Percentiles rank a stretch among this genome's conserved stretches.
Conservation (phyloP, 2,888 invertebrate species). For the Sesia bembeciformis region DNA sequence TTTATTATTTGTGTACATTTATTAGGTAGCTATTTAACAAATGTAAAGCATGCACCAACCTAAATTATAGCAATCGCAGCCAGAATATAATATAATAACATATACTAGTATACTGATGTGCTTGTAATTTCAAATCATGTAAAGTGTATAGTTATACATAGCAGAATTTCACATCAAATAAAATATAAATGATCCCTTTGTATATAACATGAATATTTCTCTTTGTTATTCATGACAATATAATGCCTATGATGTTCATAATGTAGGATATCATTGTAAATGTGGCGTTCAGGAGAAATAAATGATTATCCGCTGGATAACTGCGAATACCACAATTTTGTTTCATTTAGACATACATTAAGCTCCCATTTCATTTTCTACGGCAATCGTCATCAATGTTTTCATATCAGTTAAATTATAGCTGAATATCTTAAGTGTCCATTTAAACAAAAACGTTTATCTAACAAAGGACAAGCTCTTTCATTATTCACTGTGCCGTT, state of each 20-base stretch:
- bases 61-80: constrained; percentile 20
- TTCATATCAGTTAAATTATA: too few species aligned
- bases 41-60: constrained; percentile 20
- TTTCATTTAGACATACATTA: constrained; percentile 34
- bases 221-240: constrained; percentile 60
- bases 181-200: constrained; percentile 33
- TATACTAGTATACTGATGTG: constrained; percentile 28
- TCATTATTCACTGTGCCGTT: too few species aligned
- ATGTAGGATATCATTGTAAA: constrained; percentile 61
- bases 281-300: constrained; percentile 60
- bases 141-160: constrained; percentile 63
- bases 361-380: too few species aligned
- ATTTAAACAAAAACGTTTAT: too few species aligned
- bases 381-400: too few species aligned
- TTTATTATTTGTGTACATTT: constrained; percentile 33
- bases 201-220: constrained; percentile 57
- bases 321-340: constrained; percentile 55
- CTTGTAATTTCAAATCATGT: constrained; percentile 49
- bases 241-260: constrained; percentile 67
- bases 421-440: too few species aligned
- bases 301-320: constrained; percentile 66
- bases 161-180: constrained; percentile 22
- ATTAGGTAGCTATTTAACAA: constrained; percentile 31
- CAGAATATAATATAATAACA: constrained; percentile 17
- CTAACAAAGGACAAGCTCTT: too few species aligned